These are phyloP conservation scores for Scaptodrosophila latifasciaeformis DNA, from an alignment of 2,888 invertebrate genomes.

Conservation along the genomic window DNA sequence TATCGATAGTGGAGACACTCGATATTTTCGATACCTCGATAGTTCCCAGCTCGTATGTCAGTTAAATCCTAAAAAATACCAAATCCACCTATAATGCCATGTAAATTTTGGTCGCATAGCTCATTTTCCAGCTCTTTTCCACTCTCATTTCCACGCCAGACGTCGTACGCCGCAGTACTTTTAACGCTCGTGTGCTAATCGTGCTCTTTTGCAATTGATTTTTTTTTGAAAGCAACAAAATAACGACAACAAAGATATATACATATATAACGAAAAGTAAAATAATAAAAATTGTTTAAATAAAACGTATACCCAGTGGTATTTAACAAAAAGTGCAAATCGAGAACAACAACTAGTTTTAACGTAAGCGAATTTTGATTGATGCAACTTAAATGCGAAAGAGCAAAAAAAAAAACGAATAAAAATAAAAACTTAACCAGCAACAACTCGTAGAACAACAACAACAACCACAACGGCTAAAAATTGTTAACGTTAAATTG, in stretches of 20 bases:
- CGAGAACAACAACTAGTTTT: not conserved
- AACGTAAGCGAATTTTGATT: not conserved
- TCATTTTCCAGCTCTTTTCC: constrained; percentile 27
- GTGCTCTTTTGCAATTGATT: constrained; percentile 53
- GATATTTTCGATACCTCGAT: too few relatives aligned
- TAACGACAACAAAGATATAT: constrained; percentile 28
- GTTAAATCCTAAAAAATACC: too few relatives aligned
- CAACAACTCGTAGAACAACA: constrained; percentile 25
- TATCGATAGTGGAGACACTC: too few relatives aligned
- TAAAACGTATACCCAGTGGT: constrained; percentile 21
- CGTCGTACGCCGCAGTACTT: constrained; percentile 51
- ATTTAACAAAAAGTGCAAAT: not conserved
- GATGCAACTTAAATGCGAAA: not conserved
- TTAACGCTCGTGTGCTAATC: constrained; percentile 46
- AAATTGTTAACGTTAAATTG: constrained; percentile 30
- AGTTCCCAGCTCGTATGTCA: too few relatives aligned
- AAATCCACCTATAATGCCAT: too few relatives aligned
- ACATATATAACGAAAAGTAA: too few relatives aligned
- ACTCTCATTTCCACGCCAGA: constrained; percentile 54
- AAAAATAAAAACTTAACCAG: not conserved
- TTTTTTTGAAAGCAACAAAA: constrained; percentile 34
- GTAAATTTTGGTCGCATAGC: too few relatives aligned
- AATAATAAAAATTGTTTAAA: constrained; percentile 34
- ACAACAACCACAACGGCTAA: constrained; percentile 3
- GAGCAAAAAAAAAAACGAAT: not conserved